phyloP scores from a whole-genome alignment of 2,797 vertebrate genomes.

The Sibirionetta formosa region DNA sequence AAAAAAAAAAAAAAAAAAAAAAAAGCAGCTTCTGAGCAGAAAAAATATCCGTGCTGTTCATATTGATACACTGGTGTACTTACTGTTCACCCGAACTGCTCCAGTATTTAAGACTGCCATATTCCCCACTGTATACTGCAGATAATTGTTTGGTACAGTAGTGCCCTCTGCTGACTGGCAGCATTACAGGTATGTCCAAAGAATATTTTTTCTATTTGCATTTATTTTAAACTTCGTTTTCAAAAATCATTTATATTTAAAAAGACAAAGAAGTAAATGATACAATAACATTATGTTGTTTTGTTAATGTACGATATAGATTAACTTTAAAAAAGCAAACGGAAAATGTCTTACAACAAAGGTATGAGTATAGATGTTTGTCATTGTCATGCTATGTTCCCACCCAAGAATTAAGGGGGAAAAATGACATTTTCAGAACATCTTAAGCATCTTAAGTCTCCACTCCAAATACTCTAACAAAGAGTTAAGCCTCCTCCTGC shows the following conservation, averaged over 20 bases:
- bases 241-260: not conserved
- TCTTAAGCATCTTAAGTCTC: not conserved
- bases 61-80: fast-evolving
- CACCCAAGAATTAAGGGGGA: not conserved
- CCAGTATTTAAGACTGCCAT: fast-evolving
- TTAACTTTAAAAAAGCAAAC: not conserved
- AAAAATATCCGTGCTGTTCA: fast-evolving
- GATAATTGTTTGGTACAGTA: not conserved
- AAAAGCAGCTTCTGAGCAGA: not conserved
- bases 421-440: not conserved
- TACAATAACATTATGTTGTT: fast-evolving
- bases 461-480: not conserved
- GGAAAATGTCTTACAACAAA: not conserved
- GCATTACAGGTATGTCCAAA: fast-evolving
- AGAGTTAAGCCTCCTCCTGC: not conserved
- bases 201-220: fast-evolving
- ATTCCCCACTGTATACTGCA: fast-evolving
- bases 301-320: not conserved
- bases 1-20: no score
- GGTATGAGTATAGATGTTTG: fast-evolving
- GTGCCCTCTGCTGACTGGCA: constrained; percentile 71
- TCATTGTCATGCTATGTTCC: not conserved
- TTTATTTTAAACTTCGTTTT: not conserved
- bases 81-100: not conserved
- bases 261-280: not conserved